A percentile compares a stretch with the other conserved stretches of the same genome.
Evolutionary conservation across 1,140 invertebrate species (phyloP).

Genomic region (fruit fly (Drosophila melanogaster)): Release_6_plus_ISO1_MT NT_033777.3:8456501-8457000

Average conservation of each 20-base stretch:
- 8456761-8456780: neutral
- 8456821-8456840: too few species aligned
- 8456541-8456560: constrained; percentile 76
- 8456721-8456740: neutral
- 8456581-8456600: neutral
- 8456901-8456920: neutral
- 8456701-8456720: constrained; percentile 33
- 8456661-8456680: constrained; percentile 67
- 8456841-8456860: too few species aligned
- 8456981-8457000: neutral
- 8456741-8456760: neutral
- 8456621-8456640: constrained; percentile 51
- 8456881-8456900: neutral
- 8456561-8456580: constrained; percentile 67
- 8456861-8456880: too few species aligned
- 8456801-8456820: too few species aligned
- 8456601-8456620: constrained; percentile 4
- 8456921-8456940: neutral
- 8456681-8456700: constrained; percentile 81
- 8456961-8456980: neutral
- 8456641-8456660: constrained; percentile 61
- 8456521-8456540: constrained; percentile 77
- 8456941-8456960: neutral
- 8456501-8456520: constrained; percentile 65
- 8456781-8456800: constrained; percentile 1